These are phyloP conservation scores for Tympanuchus pallidicinctus DNA, from an alignment of 2,113 vertebrate species.

Conservation along the genomic window DNA sequence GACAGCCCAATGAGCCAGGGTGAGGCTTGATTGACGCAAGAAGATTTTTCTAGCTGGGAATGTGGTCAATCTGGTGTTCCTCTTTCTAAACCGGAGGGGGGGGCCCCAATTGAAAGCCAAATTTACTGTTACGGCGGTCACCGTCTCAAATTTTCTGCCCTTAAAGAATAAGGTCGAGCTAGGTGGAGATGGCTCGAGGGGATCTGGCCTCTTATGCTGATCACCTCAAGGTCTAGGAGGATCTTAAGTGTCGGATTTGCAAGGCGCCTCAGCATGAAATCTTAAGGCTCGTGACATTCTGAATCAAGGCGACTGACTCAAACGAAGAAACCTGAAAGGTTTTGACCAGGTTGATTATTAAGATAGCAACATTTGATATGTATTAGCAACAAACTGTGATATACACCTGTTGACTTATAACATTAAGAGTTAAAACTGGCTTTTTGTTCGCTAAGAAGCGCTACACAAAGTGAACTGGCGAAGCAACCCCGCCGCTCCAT, in stretches of 20 bases:
- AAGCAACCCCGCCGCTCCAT: no score
- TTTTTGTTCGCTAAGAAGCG: slow-evolving; percentile 65
- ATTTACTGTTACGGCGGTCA: slow-evolving; percentile 90
- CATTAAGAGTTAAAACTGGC: background rate
- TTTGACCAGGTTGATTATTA: slow-evolving; percentile 93
- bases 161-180: slow-evolving; percentile 91
- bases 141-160: slow-evolving; percentile 89
- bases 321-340: slow-evolving; percentile 96
- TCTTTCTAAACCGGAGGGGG: slow-evolving; percentile 90
- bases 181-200: slow-evolving; percentile 91
- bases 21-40: slow-evolving; percentile 96
- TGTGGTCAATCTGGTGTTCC: slow-evolving; percentile 91
- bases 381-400: slow-evolving; percentile 71
- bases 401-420: slow-evolving; percentile 76
- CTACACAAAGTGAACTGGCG: slow-evolving; percentile 11
- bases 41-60: slow-evolving; percentile 92
- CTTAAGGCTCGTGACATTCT: slow-evolving; percentile 95
- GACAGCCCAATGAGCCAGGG: slow-evolving; percentile 93
- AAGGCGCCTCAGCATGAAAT: slow-evolving; percentile 93
- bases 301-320: slow-evolving; percentile 94
- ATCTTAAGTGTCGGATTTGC: slow-evolving; percentile 93
- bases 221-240: slow-evolving; percentile 93
- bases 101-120: slow-evolving; percentile 90
- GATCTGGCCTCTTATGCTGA: slow-evolving; percentile 93
- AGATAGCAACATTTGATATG: slow-evolving; percentile 81